A percentile compares a stretch with the other conserved stretches of the same genome.
phyloP scores from a whole-genome alignment of 2,113 vertebrate genomes.

The Colossoma macropomum region DNA sequence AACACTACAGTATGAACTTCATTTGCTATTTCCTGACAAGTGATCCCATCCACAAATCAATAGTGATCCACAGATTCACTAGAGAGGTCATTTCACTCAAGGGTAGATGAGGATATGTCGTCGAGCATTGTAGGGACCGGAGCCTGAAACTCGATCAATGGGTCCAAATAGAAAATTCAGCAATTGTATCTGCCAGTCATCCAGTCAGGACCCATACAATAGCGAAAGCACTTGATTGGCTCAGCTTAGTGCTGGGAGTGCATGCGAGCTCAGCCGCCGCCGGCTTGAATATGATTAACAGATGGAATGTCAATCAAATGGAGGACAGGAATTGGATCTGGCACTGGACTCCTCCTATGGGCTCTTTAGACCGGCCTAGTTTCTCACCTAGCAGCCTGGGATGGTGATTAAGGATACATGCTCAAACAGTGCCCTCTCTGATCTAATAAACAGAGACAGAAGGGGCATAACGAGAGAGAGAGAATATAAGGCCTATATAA shows the following conservation, averaged over 20 bases:
- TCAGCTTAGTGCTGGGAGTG: slow-evolving; percentile 36
- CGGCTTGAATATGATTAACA: slow-evolving; percentile 62
- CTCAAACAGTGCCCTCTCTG: slow-evolving; percentile 41
- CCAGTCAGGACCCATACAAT: slow-evolving; percentile 15
- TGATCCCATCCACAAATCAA: not conserved
- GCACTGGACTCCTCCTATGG: slow-evolving; percentile 3
- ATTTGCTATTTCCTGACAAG: not conserved
- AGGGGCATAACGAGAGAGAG: not conserved
- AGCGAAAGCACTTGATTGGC: slow-evolving; percentile 46
- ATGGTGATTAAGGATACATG: slow-evolving; percentile 60
- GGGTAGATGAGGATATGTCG: not conserved
- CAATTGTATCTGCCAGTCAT: slow-evolving; percentile 14
- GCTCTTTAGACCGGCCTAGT: slow-evolving; percentile 45
- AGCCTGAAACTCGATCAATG: not conserved
- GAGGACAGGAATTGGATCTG: slow-evolving; percentile 44
- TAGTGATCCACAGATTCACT: not conserved
- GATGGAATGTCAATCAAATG: slow-evolving; percentile 61
- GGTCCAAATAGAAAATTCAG: slow-evolving; percentile 25
- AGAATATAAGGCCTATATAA: not conserved
- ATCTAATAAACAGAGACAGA: slow-evolving; percentile 24
- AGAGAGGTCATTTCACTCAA: not conserved
- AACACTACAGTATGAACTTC: not conserved
- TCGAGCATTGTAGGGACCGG: slow-evolving; percentile 8
- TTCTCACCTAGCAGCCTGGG: slow-evolving; percentile 52
- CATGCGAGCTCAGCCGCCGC: slow-evolving; percentile 37